These are phyloP conservation scores for Thunnus thynnus DNA, from an alignment of 2,113 vertebrate genomes.

Conservation along the genomic window DNA sequence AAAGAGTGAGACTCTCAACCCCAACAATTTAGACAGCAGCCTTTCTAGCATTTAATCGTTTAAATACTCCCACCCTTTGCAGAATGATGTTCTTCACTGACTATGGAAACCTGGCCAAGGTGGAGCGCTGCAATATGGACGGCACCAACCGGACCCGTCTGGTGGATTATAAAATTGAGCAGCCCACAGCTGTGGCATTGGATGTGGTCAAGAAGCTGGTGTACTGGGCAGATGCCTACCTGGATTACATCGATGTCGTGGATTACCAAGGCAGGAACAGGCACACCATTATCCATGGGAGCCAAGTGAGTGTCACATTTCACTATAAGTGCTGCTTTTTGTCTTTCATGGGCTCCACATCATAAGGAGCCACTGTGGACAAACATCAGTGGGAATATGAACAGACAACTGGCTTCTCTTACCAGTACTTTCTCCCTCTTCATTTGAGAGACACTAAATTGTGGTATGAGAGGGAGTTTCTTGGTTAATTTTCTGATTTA, in stretches of 20 bases:
- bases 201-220: slow-evolving; percentile 95
- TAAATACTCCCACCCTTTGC: slow-evolving; percentile 75
- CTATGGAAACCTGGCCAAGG: slow-evolving; percentile 93
- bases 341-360: slow-evolving; percentile 1
- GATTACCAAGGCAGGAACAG: slow-evolving; percentile 95
- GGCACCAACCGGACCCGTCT: slow-evolving; percentile 94
- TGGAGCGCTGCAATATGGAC: slow-evolving; percentile 98
- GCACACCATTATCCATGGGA: slow-evolving; percentile 90
- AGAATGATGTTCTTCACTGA: slow-evolving; percentile 99
- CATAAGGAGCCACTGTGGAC: slow-evolving; percentile 15
- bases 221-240: slow-evolving; percentile 97
- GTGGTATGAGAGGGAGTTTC: slow-evolving; percentile 36
- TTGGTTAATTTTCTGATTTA: slow-evolving; percentile 50
- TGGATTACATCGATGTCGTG: slow-evolving; percentile 95
- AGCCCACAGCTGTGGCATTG: slow-evolving; percentile 92
- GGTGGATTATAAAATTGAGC: slow-evolving; percentile 91
- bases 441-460: slow-evolving; percentile 36
- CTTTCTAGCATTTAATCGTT: background rate
- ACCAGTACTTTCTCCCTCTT: slow-evolving; percentile 21
- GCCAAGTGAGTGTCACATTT: slow-evolving; percentile 88
- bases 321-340: slow-evolving; percentile 11
- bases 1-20: background rate
- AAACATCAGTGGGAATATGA: slow-evolving; percentile 17
- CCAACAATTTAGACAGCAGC: background rate
- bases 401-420: slow-evolving; percentile 20